These are phyloP conservation scores for Bradysia coprophila DNA, from an alignment of 1,140 invertebrate genomes.

Conservation along the genomic window DNA sequence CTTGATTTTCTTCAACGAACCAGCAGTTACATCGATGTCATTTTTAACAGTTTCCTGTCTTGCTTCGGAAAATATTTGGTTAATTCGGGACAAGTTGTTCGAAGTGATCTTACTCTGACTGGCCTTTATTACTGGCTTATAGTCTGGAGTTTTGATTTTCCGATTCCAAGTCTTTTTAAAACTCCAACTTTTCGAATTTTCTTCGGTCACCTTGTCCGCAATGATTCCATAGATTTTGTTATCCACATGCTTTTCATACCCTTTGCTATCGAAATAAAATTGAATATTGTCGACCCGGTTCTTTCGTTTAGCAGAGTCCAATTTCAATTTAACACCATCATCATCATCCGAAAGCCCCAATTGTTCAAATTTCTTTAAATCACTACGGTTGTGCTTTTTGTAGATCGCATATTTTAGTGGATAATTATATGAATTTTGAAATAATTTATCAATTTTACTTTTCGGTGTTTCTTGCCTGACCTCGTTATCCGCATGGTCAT, in stretches of 20 bases:
- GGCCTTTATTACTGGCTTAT: background rate
- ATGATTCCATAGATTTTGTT: conserved; percentile 4
- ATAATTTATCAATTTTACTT: no score
- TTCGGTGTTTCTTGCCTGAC: no score
- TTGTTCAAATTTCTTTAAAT: background rate
- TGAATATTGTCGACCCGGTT: conserved; percentile 3
- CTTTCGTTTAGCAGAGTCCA: conserved; percentile 1
- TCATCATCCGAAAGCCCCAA: conserved; percentile 1
- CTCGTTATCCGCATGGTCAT: no score
- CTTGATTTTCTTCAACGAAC: background rate
- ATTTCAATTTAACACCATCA: background rate
- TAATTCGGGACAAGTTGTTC: background rate
- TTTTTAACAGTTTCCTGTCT: background rate
- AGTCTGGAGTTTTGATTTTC: background rate
- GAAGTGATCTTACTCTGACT: background rate
- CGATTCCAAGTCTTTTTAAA: background rate
- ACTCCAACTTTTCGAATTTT: conserved; percentile 1
- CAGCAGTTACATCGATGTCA: background rate
- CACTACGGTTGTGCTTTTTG: conserved; percentile 1
- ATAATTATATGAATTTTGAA: no score
- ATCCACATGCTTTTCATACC: conserved; percentile 4
- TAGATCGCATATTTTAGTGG: conserved; percentile 1
- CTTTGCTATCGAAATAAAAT: conserved; percentile 5
- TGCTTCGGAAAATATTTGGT: background rate
- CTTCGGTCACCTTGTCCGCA: background rate